A percentile compares a stretch with the other conserved stretches of the same genome.
Conservation (phyloP, 2,113 vertebrate species). For the Rafetus swinhoei region DNA sequence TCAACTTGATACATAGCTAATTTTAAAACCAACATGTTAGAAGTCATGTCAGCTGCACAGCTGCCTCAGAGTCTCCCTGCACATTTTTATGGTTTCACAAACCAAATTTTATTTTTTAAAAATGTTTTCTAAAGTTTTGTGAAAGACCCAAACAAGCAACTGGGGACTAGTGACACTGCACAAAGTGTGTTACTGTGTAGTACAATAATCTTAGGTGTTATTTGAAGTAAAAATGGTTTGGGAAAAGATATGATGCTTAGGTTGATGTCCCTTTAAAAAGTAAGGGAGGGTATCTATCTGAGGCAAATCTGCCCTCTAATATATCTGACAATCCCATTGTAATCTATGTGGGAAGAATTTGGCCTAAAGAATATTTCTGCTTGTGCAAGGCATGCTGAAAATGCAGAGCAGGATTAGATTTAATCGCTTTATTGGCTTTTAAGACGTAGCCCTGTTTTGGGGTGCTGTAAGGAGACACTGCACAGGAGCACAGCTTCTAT, state of each 20-base stretch:
- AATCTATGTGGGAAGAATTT: neutral
- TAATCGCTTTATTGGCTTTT: neutral
- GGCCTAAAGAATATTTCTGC: neutral
- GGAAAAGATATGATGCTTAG: neutral
- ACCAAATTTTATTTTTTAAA: neutral
- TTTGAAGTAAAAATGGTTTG: neutral
- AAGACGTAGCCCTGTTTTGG: neutral
- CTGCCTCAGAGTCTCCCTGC: neutral
- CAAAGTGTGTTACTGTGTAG: neutral
- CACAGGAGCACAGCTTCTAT: neutral
- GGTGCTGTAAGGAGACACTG: neutral
- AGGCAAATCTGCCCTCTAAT: neutral
- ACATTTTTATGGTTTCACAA: neutral
- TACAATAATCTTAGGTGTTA: neutral
- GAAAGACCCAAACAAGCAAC: neutral
- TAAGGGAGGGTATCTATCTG: neutral
- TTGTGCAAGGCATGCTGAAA: neutral
- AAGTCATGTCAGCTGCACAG: neutral
- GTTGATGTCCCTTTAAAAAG: neutral
- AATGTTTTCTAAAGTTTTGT: neutral
- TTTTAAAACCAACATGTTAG: neutral
- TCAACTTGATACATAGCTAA: neutral
- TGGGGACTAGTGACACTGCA: neutral
- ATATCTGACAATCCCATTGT: neutral
- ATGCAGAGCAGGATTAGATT: neutral